Conservation (phyloP, 2,797 vertebrate species). For the Aulostomus chinensis region DNA sequence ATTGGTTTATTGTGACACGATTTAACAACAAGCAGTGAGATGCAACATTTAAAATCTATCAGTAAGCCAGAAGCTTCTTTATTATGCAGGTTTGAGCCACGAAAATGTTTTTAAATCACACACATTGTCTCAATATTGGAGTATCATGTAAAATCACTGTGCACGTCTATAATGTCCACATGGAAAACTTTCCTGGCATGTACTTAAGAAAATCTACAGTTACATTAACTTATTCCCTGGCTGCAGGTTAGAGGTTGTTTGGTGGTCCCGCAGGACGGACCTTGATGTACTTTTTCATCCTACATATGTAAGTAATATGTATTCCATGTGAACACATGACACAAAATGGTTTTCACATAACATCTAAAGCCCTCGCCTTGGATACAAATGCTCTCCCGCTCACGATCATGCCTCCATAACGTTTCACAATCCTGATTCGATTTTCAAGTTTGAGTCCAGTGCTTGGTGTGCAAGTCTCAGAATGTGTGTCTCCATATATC, state of each 20-base stretch:
- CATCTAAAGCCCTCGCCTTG: constrained; percentile 57
- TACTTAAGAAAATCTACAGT: constrained; percentile 76
- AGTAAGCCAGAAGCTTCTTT: too few relatives aligned
- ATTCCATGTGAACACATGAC: constrained; percentile 76
- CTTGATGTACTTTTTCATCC: constrained; percentile 73
- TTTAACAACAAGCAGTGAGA: too few relatives aligned
- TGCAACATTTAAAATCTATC: too few relatives aligned
- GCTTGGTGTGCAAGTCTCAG: constrained; percentile 35
- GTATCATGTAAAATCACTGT: constrained; percentile 28
- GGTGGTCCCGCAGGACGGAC: constrained; percentile 64
- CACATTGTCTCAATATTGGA: constrained; percentile 10
- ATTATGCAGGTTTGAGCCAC: too few relatives aligned
- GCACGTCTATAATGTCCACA: constrained; percentile 47
- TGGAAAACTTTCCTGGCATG: constrained; percentile 71
- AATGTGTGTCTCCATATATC: constrained; percentile 40
- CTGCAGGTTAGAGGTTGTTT: constrained; percentile 74
- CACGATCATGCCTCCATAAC: constrained; percentile 57
- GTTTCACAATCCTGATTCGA: constrained; percentile 42
- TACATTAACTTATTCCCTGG: constrained; percentile 74
- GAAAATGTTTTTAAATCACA: background rate
- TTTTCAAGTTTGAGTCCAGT: constrained; percentile 32
- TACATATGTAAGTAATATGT: constrained; percentile 80
- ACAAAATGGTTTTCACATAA: constrained; percentile 77
- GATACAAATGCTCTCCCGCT: constrained; percentile 64
- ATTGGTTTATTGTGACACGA: too few relatives aligned